Evolutionary conservation across 2,113 vertebrate genomes (phyloP).

Genomic region (Sapajus apella): DNA sequence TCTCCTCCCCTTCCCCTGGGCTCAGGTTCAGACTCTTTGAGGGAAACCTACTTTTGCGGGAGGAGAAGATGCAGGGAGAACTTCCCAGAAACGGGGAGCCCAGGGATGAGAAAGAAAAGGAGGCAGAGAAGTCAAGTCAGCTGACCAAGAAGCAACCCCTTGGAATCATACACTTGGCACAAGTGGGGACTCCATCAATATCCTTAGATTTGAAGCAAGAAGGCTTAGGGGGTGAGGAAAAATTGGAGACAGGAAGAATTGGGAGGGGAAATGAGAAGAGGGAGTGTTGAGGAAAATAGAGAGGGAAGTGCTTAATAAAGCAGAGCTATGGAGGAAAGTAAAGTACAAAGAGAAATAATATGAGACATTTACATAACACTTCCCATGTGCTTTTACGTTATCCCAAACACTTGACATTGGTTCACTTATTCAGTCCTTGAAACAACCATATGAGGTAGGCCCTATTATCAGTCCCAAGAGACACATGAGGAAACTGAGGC

Average conservation of each 20-base stretch:
- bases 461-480: neutral
- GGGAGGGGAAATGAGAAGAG: neutral
- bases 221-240: neutral
- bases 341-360: slow-evolving; percentile 8
- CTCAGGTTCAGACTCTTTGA: neutral
- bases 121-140: neutral
- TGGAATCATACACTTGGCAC: neutral
- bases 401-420: neutral
- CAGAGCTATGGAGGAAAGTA: slow-evolving; percentile 14
- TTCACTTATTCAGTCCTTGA: neutral
- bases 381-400: neutral
- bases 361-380: neutral
- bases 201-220: neutral
- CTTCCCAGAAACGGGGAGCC: neutral
- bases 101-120: slow-evolving; percentile 1
- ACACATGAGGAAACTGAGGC: slow-evolving; percentile 36
- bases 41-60: neutral
- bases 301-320: slow-evolving; percentile 44
- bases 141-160: neutral
- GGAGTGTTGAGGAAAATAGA: neutral
- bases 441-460: neutral
- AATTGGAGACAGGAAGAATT: slow-evolving; percentile 2
- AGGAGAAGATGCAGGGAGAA: neutral
- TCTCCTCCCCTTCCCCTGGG: neutral
- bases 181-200: neutral